phyloP scores from a whole-genome alignment of 2,797 vertebrate genomes.

The Scolopax bukidnonensis region DNA sequence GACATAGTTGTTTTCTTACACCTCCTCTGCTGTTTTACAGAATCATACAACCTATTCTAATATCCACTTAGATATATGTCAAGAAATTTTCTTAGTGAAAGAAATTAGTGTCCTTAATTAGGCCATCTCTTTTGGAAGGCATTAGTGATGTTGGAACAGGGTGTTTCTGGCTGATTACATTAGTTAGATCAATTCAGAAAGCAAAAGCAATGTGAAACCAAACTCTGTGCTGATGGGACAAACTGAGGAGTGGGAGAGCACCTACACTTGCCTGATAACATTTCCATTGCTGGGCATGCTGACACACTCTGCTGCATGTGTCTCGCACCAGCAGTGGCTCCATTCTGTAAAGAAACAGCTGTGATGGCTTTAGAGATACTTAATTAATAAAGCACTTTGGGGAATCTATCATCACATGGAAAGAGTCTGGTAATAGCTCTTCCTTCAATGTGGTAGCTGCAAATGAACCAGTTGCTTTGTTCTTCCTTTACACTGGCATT shows the following conservation, averaged over 20 bases:
- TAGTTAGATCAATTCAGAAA: conserved; percentile 18
- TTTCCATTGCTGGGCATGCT: neutral
- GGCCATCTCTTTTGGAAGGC: neutral
- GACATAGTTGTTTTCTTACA: neutral
- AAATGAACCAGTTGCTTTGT: neutral
- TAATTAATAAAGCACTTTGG: neutral
- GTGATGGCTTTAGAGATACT: neutral
- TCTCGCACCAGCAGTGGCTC: neutral
- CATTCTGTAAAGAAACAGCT: neutral
- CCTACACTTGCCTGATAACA: neutral
- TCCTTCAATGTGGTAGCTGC: neutral
- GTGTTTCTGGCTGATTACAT: conserved; percentile 18
- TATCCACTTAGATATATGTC: neutral
- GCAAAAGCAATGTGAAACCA: conserved; percentile 3
- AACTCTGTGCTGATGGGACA: neutral
- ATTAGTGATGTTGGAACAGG: neutral
- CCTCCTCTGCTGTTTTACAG: neutral
- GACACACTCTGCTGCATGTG: neutral
- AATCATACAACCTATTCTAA: neutral
- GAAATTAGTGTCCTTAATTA: conserved; percentile 19
- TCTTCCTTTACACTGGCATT: neutral
- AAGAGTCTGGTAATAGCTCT: neutral
- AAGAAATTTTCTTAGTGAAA: conserved; percentile 11
- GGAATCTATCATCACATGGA: neutral
- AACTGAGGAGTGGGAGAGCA: neutral